Percentiles rank a stretch among this genome's conserved stretches.
Evolutionary conservation across 2,797 vertebrate genomes (phyloP).

Genomic region (Triplophysa bombifrons): DNA sequence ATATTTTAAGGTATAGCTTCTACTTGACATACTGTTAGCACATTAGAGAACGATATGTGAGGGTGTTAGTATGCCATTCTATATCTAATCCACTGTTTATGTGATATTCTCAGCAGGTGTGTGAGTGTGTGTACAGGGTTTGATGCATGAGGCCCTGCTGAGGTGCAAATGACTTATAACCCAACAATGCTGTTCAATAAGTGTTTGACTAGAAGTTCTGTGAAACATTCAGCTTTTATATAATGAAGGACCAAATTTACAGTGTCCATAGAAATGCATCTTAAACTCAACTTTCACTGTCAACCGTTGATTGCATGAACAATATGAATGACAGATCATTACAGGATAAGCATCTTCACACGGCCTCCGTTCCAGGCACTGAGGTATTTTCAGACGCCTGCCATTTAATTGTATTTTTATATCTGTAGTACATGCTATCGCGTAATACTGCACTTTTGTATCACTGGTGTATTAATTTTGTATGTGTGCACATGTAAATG

Average conservation of each 20-base stretch:
- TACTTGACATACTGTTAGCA: too few species aligned
- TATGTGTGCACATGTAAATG: conserved; percentile 20
- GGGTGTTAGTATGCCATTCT: conserved; percentile 28
- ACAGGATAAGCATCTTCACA: neutral
- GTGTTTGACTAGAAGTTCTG: neutral
- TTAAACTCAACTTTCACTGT: neutral
- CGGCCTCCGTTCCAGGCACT: neutral
- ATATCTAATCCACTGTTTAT: neutral
- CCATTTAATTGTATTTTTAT: neutral
- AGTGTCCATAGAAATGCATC: neutral
- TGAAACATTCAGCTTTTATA: neutral
- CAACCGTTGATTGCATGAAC: neutral
- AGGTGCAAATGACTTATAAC: conserved; percentile 26
- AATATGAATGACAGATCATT: neutral
- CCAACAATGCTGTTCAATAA: neutral
- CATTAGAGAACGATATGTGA: neutral
- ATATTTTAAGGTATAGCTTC: neutral
- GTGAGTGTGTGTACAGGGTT: neutral
- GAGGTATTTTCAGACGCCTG: neutral
- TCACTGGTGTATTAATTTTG: conserved; percentile 3
- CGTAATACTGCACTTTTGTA: neutral
- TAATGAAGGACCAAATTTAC: conserved; percentile 3
- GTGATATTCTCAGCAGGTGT: neutral
- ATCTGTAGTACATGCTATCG: neutral
- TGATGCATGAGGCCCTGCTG: too few species aligned